These are phyloP conservation scores for Myotis lucifugus DNA, from an alignment of 2,113 vertebrate species.

Conservation along the genomic window DNA sequence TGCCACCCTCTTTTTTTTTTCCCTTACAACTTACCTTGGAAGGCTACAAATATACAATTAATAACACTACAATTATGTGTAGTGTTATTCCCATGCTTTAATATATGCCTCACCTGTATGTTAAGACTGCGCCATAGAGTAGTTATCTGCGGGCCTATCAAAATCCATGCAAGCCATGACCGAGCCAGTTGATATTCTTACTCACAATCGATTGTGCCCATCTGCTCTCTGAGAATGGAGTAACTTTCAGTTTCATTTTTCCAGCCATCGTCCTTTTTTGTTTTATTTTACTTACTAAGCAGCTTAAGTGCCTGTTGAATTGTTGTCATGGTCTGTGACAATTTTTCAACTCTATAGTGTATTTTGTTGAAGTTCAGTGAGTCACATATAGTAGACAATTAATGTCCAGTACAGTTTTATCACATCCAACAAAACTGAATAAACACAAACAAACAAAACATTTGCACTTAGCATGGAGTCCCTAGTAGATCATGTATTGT, in stretches of 20 bases:
- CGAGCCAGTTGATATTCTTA: fast-evolving
- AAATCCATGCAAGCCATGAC: fast-evolving
- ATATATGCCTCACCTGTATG: neutral
- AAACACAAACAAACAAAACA: neutral
- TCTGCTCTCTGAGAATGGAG: neutral
- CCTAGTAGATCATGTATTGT: neutral
- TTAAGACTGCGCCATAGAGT: neutral
- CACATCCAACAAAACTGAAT: neutral
- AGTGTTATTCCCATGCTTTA: neutral
- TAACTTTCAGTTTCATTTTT: neutral
- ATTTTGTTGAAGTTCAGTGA: neutral
- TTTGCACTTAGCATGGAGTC: neutral
- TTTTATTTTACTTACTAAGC: neutral
- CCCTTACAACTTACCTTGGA: neutral
- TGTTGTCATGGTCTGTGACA: neutral
- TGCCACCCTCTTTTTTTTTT: neutral
- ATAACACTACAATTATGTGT: neutral
- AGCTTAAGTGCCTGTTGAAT: neutral
- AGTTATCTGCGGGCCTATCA: neutral
- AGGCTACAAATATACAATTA: neutral
- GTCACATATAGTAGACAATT: neutral
- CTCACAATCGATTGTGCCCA: neutral
- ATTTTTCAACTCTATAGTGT: neutral
- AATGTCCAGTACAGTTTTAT: neutral
- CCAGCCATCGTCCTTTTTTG: neutral